Conservation (phyloP, 23 tunicate species). For the Corella eumyota region DNA sequence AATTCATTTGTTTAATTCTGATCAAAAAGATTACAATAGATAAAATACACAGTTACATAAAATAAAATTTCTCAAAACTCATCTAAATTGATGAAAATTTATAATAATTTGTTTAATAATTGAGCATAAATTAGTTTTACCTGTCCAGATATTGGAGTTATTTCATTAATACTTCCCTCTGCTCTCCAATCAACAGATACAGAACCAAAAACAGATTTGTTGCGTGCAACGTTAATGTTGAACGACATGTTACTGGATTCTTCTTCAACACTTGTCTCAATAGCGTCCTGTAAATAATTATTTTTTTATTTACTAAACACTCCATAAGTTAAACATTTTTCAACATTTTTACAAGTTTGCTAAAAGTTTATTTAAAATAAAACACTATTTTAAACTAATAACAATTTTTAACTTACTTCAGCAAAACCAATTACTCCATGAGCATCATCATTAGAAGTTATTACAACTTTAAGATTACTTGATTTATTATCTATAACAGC, state of each 20-base stretch:
- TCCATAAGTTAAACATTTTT: background rate
- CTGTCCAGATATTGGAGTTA: slow-evolving; percentile 50
- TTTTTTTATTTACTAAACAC: background rate
- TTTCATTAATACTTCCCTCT: slow-evolving; percentile 46
- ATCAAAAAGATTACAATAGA: too few species aligned
- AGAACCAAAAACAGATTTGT: slow-evolving; percentile 27
- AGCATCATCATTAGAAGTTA: slow-evolving; percentile 70
- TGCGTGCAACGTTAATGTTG: slow-evolving; percentile 42
- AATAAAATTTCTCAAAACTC: too few species aligned
- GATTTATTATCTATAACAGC: slow-evolving; percentile 25
- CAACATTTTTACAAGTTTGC: background rate
- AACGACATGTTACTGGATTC: slow-evolving; percentile 26
- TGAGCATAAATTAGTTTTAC: slow-evolving; percentile 8
- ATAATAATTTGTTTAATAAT: too few species aligned
- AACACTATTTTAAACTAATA: background rate
- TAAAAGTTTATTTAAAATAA: background rate
- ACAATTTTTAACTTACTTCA: slow-evolving; percentile 14
- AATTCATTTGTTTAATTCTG: too few species aligned
- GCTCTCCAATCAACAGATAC: slow-evolving; percentile 61
- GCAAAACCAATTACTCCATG: slow-evolving; percentile 62
- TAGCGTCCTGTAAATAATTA: slow-evolving; percentile 38
- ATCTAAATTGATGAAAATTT: too few species aligned
- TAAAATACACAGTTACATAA: background rate
- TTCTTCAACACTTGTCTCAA: slow-evolving; percentile 41
- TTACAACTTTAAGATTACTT: slow-evolving; percentile 32